phyloP scores from a whole-genome alignment of 2,797 vertebrate species.

The Rhynchotus rufescens region DNA sequence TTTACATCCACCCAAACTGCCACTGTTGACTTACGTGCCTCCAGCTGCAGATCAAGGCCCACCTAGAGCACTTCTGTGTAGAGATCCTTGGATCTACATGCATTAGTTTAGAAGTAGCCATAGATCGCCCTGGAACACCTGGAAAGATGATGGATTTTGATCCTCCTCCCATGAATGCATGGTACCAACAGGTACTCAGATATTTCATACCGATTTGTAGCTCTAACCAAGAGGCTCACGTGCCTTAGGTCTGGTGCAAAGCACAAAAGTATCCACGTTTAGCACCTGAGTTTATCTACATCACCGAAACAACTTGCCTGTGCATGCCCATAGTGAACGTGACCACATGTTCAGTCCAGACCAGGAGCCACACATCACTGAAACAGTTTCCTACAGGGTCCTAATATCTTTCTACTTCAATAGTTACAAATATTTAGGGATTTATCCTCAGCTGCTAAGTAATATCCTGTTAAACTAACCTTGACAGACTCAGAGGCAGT shows the following conservation, averaged over 20 bases:
- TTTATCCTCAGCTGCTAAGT: background rate
- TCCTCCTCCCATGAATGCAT: background rate
- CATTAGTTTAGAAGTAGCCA: rapidly evolving
- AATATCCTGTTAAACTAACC: background rate
- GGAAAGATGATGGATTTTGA: background rate
- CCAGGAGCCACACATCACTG: background rate
- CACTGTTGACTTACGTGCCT: background rate
- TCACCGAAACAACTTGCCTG: background rate
- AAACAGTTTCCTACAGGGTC: background rate
- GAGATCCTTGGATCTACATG: background rate
- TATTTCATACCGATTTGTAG: background rate
- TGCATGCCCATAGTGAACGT: background rate
- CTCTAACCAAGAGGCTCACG: background rate
- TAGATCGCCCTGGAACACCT: background rate
- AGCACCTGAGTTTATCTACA: background rate
- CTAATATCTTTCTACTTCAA: background rate
- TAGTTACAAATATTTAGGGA: background rate
- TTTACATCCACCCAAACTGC: background rate
- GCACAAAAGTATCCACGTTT: background rate
- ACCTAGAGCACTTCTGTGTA: background rate
- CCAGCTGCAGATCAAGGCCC: background rate
- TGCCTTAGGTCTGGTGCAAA: rapidly evolving
- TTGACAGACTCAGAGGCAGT: background rate
- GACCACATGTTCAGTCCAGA: background rate
- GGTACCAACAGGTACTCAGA: background rate